Conservation (phyloP, 2,797 vertebrate species). For the Molossus alvarezi region DNA sequence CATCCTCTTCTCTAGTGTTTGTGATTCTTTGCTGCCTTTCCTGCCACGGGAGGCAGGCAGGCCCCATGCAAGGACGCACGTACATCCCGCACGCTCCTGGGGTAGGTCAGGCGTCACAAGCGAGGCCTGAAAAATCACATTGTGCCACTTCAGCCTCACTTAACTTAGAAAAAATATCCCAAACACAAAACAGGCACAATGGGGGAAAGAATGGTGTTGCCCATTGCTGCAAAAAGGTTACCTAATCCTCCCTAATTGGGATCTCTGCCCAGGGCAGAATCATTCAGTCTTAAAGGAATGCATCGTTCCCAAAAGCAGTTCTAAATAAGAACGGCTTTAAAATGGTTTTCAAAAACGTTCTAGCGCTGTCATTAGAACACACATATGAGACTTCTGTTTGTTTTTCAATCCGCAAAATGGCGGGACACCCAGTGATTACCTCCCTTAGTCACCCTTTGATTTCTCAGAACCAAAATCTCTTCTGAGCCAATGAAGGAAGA, state of each 20-base stretch:
- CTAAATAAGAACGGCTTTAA: conserved; percentile 60
- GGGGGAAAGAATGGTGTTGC: conserved; percentile 44
- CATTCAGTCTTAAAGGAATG: conserved; percentile 55
- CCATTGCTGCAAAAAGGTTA: conserved; percentile 51
- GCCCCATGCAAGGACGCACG: background rate
- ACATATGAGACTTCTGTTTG: background rate
- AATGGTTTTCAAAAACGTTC: background rate
- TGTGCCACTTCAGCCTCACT: conserved; percentile 54
- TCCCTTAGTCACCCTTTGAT: background rate
- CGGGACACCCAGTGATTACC: background rate
- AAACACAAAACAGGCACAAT: conserved; percentile 54
- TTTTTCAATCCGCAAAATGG: conserved; percentile 35
- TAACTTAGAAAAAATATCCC: background rate
- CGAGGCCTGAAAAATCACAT: background rate
- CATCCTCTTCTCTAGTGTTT: background rate
- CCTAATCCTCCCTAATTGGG: conserved; percentile 67
- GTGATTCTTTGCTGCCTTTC: conserved; percentile 8
- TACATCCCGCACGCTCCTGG: background rate
- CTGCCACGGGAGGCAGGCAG: background rate
- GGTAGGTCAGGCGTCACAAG: background rate
- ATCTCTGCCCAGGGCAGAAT: conserved; percentile 35
- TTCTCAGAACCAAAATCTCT: conserved; percentile 12
- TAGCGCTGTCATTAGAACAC: conserved; percentile 15
- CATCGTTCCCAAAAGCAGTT: background rate
- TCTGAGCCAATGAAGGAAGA: background rate